phyloP scores from a whole-genome alignment of 2,797 vertebrate genomes.

The Girardinus metallicus region DNA sequence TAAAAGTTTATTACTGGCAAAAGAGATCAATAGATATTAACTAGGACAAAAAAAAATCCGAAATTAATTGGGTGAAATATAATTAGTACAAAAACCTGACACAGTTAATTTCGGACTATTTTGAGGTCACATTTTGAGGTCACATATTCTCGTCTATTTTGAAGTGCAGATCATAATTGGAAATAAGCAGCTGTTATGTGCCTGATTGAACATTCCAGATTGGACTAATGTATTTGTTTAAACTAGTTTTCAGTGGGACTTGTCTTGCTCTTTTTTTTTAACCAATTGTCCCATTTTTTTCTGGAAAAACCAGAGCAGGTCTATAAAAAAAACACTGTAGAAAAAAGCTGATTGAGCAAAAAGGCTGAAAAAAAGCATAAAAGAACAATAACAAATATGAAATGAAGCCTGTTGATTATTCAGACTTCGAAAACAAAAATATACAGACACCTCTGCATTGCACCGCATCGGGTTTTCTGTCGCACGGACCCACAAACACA shows the following conservation, averaged over 20 bases:
- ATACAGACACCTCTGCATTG: constrained; percentile 3
- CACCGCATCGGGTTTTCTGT: constrained; percentile 20
- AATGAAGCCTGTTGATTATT: constrained; percentile 32
- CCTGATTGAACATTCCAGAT: constrained; percentile 40
- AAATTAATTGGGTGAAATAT: not conserved
- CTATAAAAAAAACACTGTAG: constrained; percentile 48
- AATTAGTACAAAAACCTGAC: constrained; percentile 1
- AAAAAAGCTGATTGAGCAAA: constrained; percentile 26
- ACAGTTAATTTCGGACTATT: not conserved
- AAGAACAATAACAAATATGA: constrained; percentile 44
- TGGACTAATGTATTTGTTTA: constrained; percentile 64
- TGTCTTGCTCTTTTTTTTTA: constrained; percentile 58
- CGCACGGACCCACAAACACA: constrained; percentile 21
- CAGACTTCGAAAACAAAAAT: constrained; percentile 16
- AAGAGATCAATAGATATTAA: not conserved
- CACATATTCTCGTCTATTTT: constrained; percentile 35
- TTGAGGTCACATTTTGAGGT: constrained; percentile 23
- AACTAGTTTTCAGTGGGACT: constrained; percentile 61
- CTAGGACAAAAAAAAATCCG: constrained; percentile 1
- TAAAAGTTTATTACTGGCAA: constrained; percentile 7
- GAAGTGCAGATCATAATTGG: constrained; percentile 49
- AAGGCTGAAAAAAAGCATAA: constrained; percentile 6
- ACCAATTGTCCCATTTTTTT: constrained; percentile 69
- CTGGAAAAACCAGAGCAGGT: constrained; percentile 74
- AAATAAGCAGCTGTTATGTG: constrained; percentile 47